Evolutionary conservation across 2,797 vertebrate genomes (phyloP).

Genomic region (Falco biarmicus): DNA sequence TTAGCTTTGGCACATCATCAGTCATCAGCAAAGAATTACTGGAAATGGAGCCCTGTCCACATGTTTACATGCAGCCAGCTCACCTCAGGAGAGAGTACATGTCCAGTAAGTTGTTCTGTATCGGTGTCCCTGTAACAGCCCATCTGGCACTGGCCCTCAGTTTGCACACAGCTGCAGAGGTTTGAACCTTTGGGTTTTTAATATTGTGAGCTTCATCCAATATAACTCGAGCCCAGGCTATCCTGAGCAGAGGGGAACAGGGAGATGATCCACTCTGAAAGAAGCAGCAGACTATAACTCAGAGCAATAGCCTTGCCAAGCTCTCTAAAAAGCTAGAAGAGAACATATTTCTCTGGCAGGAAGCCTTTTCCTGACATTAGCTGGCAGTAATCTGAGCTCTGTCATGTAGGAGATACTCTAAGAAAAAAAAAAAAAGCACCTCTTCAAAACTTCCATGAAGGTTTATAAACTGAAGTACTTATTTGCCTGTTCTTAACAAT

Average conservation of each 20-base stretch:
- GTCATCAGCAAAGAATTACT: background rate
- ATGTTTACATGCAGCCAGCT: background rate
- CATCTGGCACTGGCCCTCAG: constrained; percentile 88
- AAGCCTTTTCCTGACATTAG: background rate
- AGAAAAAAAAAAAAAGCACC: background rate
- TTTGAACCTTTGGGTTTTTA: constrained; percentile 93
- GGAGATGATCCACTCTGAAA: constrained; percentile 63
- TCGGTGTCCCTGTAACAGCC: constrained; percentile 95
- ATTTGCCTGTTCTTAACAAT: background rate
- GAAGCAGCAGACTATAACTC: background rate
- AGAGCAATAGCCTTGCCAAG: background rate
- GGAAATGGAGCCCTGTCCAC: background rate
- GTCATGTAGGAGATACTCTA: background rate
- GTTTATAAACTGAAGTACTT: background rate
- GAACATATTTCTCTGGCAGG: background rate
- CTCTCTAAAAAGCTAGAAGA: background rate
- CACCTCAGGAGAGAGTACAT: constrained; percentile 96
- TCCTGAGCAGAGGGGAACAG: constrained; percentile 82
- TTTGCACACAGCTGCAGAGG: constrained; percentile 90
- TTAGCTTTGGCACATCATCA: background rate
- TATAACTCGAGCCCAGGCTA: constrained; percentile 89
- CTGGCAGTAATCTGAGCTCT: background rate
- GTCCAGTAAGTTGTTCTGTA: constrained; percentile 97
- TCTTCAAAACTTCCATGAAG: background rate
- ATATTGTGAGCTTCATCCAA: constrained; percentile 95